Evolutionary conservation across 1,140 invertebrate species (phyloP).

Genomic region (Lordiphosa mommai): DNA sequence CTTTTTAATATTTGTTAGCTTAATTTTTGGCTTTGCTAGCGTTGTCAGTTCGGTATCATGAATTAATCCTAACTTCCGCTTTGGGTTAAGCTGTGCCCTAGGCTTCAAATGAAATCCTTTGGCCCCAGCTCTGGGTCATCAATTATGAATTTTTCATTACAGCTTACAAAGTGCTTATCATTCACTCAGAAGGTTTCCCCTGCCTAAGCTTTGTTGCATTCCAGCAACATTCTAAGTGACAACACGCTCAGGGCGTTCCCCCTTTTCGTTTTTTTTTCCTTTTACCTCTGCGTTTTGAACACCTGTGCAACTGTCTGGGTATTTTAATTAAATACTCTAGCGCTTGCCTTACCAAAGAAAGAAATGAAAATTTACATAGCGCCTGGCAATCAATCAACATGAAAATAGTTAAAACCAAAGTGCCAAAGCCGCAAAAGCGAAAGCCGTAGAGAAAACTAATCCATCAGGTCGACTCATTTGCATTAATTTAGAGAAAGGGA

Average conservation of each 20-base stretch:
- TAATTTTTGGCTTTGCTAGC: too few relatives aligned
- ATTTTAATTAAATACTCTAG: constrained; percentile 39
- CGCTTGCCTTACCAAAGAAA: not conserved
- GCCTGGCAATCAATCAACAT: constrained; percentile 46
- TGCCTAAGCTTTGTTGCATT: not conserved
- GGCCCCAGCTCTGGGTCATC: too few relatives aligned
- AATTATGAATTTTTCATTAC: too few relatives aligned
- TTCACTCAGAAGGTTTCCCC: not conserved
- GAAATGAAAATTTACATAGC: constrained; percentile 31
- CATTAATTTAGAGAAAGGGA: constrained; percentile 27
- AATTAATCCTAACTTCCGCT: too few relatives aligned
- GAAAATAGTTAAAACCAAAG: constrained; percentile 28
- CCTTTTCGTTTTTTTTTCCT: too few relatives aligned
- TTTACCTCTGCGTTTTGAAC: constrained; percentile 4
- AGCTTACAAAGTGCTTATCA: too few relatives aligned
- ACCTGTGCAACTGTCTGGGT: constrained; percentile 29
- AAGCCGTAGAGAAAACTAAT: constrained; percentile 43
- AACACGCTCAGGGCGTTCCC: too few relatives aligned
- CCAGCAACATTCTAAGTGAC: not conserved
- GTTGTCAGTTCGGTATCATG: too few relatives aligned
- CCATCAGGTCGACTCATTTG: constrained; percentile 60
- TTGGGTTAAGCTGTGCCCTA: too few relatives aligned
- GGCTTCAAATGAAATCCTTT: too few relatives aligned
- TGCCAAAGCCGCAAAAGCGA: constrained; percentile 36
- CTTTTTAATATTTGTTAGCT: too few relatives aligned